Evolutionary conservation across 2,113 vertebrate species (phyloP).

Genomic region (Trichomycterus rosablanca): DNA sequence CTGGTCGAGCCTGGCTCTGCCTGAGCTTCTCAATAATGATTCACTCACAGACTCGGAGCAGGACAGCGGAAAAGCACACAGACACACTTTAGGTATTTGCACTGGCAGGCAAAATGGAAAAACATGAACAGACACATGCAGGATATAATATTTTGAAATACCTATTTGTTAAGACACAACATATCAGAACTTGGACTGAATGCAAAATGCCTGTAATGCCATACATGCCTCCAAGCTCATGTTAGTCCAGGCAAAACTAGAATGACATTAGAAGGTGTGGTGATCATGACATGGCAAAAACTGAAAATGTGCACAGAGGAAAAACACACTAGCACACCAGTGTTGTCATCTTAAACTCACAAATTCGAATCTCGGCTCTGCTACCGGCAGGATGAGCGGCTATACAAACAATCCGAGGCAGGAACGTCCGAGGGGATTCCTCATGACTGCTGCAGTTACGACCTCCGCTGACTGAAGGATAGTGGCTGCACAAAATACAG

Average conservation of each 20-base stretch:
- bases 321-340: too few relatives aligned
- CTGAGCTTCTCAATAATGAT: constrained; percentile 34
- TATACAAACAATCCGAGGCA: too few relatives aligned
- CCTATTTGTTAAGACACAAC: neutral
- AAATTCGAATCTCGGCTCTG: too few relatives aligned
- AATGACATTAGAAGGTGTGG: neutral
- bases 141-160: constrained; percentile 1
- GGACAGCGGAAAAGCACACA: neutral
- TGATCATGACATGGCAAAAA: too few relatives aligned
- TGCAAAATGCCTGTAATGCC: constrained; percentile 15
- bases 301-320: too few relatives aligned
- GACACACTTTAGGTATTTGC: neutral
- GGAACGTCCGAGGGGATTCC: too few relatives aligned
- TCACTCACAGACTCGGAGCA: neutral
- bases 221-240: constrained; percentile 10
- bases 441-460: too few relatives aligned
- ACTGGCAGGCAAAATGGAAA: neutral
- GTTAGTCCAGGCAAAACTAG: neutral
- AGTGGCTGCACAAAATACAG: too few relatives aligned
- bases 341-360: too few relatives aligned
- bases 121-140: neutral
- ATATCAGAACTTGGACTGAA: constrained; percentile 17
- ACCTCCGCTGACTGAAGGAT: too few relatives aligned
- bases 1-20: constrained; percentile 18
- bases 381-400: too few relatives aligned